Base-by-base conservation (phyloP, 2,888 invertebrate genomes). In the Lymantria monacha region DNA sequence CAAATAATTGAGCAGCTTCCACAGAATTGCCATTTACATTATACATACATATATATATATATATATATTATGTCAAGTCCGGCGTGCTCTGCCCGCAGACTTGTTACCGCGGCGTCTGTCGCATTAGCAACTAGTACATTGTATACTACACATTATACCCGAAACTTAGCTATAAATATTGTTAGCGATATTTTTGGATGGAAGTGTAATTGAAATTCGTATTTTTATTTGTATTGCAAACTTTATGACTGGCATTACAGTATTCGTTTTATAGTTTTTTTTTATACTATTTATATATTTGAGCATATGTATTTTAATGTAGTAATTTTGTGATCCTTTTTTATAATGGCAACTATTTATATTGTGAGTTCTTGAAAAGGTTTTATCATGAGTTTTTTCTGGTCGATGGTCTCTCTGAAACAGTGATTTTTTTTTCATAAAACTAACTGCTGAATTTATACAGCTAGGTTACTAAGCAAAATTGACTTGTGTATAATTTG, bases 11-110 rank as follows among this genome's bases (percentile, higher is more conserved):
- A 75, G 86, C 87, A 81, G 87, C 87, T 86, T 86, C 87, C 87
- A 86, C 86, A 74, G 75, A 83, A 84, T 85, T 85, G 87, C 87
- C 88, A 87, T 86, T 85, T 79, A 80, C 76, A 76, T 83, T 78
- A 73, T 66, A 22, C 22, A 22, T 22, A 22, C 5, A 22, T 22
- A 22, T n/a, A n/a, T n/a, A n/a, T n/a, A n/a, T n/a, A n/a, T n/a
- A n/a, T n/a, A n/a, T n/a, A 72, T 33, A 62, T 65, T 59, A 74
- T 51, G 57, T 70, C 72, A 74, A 65, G 72, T 77, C 71, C 72
- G 69, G 61, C 70, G 63, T 55, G 61, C 57, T 49, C 66, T 55
- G 55, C 36, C 59, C 59, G 55, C 53, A 61, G 54, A 57, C 55
- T 54, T 41, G 48, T 49, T 49, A 22, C 61, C 49, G 50, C 57